Evolutionary conservation across 2,113 vertebrate genomes (phyloP).

Genomic region (Barnardius zonarius): DNA sequence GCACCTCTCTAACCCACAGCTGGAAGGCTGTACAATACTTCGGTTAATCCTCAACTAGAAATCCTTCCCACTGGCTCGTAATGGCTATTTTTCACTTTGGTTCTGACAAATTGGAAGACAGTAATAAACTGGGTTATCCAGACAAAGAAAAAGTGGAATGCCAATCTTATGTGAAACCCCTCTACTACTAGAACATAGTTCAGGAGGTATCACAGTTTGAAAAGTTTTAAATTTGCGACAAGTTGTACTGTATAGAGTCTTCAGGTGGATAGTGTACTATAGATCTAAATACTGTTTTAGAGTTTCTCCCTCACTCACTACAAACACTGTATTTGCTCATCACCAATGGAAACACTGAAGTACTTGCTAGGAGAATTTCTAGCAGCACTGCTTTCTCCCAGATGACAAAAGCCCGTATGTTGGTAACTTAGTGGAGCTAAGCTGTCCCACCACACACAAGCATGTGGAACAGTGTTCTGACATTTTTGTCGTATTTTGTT

Average conservation of each 20-base stretch:
- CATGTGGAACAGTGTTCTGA: accelerated
- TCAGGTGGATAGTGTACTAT: background rate
- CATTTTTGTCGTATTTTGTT: background rate
- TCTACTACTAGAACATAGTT: background rate
- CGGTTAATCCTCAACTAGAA: background rate
- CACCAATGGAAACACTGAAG: background rate
- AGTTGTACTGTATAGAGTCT: background rate
- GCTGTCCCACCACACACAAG: background rate
- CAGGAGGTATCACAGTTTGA: background rate
- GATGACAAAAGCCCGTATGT: background rate
- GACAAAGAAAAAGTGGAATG: background rate
- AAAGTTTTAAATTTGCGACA: background rate
- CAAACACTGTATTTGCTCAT: background rate
- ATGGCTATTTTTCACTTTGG: background rate
- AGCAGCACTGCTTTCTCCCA: background rate
- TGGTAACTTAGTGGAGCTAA: background rate
- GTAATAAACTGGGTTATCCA: background rate
- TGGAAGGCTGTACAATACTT: background rate
- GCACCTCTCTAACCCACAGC: background rate
- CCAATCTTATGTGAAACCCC: background rate
- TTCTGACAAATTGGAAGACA: background rate
- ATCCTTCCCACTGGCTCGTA: background rate
- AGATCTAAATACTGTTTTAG: background rate
- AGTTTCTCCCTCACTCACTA: background rate
- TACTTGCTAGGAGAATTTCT: background rate